Conservation (phyloP, 2,113 vertebrate genomes). For the Polypterus senegalus region DNA sequence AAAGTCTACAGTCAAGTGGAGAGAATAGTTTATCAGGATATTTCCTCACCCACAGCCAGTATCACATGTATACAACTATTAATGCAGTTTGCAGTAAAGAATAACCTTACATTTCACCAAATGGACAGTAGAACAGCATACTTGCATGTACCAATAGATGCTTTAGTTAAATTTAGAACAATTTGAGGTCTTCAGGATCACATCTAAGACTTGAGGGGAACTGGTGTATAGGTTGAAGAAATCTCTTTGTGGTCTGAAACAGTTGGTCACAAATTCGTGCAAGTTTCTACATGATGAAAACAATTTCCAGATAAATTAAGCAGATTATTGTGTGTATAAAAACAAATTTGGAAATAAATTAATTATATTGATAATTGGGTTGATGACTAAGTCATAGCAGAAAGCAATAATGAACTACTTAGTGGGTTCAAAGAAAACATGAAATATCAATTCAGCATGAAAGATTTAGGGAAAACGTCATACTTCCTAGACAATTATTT, state of each 20-base stretch:
- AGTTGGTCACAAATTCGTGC: conserved; percentile 22
- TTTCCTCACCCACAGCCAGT: no score
- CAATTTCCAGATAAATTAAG: conserved; percentile 10
- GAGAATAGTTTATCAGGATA: no score
- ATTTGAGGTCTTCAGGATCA: conserved; percentile 12
- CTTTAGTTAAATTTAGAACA: conserved; percentile 19
- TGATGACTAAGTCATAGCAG: conserved; percentile 22
- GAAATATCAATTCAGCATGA: conserved; percentile 16
- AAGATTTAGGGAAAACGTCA: conserved; percentile 19
- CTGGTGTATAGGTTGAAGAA: conserved; percentile 23
- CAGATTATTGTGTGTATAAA: conserved; percentile 22
- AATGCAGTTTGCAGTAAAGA: conserved; percentile 14
- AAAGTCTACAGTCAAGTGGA: no score
- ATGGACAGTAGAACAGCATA: conserved; percentile 21
- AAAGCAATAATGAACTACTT: conserved; percentile 6
- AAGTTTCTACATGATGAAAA: conserved; percentile 17
- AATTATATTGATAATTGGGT: conserved; percentile 19
- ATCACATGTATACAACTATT: conserved; percentile 6
- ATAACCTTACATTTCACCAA: conserved; percentile 18
- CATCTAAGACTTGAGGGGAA: background rate
- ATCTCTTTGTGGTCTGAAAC: conserved; percentile 23
- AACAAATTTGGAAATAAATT: conserved; percentile 9
- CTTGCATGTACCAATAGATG: conserved; percentile 19
- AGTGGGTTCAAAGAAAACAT: conserved; percentile 13
- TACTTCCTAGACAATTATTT: conserved; percentile 22